Conservation (phyloP, 2,888 invertebrate species). For the Scelioninae gen. 2 region DNA sequence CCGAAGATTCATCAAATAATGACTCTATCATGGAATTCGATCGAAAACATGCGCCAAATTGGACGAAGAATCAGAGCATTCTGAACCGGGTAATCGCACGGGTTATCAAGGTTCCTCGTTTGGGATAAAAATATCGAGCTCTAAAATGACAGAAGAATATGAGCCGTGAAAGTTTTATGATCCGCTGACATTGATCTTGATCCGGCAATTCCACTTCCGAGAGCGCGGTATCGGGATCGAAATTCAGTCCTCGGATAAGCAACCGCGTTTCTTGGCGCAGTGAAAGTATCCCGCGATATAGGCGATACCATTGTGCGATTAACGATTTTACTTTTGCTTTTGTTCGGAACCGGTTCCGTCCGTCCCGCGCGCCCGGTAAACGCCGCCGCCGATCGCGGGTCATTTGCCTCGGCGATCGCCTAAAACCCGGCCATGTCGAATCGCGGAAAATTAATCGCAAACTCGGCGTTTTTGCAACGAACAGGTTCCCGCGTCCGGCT, state of each 20-base stretch:
- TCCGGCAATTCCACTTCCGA: slow-evolving; percentile 43
- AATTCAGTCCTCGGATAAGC: slow-evolving; percentile 40
- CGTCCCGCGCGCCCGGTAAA: slow-evolving; percentile 24
- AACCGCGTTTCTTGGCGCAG: slow-evolving; percentile 55
- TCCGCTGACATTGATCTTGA: slow-evolving; percentile 56
- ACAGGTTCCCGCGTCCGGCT: slow-evolving; percentile 26
- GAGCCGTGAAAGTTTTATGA: slow-evolving; percentile 54
- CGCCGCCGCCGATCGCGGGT: slow-evolving; percentile 48
- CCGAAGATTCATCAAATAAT: too few relatives aligned
- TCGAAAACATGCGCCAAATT: too few relatives aligned
- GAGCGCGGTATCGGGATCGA: slow-evolving; percentile 31
- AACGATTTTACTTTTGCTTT: slow-evolving; percentile 70
- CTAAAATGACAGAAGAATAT: slow-evolving; percentile 34
- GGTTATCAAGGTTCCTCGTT: too few relatives aligned
- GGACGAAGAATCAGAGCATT: too few relatives aligned
- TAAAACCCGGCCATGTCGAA: slow-evolving; percentile 40
- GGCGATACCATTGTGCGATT: slow-evolving; percentile 62
- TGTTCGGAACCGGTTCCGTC: slow-evolving; percentile 62
- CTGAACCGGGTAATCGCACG: too few relatives aligned
- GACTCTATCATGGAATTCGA: too few relatives aligned
- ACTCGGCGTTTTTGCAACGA: slow-evolving; percentile 27
- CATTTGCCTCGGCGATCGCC: slow-evolving; percentile 49
- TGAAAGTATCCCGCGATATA: slow-evolving; percentile 67
- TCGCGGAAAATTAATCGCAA: slow-evolving; percentile 50
- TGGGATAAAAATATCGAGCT: slow-evolving; percentile 9